A percentile compares a stretch with the other conserved stretches of the same genome.
These are phyloP conservation scores for Tolypeutes matacus DNA, from an alignment of 2,797 vertebrate species.

Conservation along the genomic window DNA sequence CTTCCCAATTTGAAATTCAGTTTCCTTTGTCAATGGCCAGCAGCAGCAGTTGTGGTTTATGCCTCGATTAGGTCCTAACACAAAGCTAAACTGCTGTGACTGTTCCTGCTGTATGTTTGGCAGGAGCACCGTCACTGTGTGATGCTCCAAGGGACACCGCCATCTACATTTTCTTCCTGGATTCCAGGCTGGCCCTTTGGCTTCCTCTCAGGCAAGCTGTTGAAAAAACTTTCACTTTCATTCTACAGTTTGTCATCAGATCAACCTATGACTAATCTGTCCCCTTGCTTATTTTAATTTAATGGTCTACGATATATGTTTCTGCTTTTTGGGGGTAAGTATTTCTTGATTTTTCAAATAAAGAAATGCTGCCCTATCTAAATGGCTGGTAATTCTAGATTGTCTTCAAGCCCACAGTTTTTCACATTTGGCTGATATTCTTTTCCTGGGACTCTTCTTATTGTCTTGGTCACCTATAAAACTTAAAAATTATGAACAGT, in stretches of 20 bases:
- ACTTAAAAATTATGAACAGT: background rate
- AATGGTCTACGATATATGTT: background rate
- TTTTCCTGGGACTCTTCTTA: background rate
- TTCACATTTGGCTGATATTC: background rate
- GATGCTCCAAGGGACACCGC: background rate
- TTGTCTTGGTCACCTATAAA: background rate
- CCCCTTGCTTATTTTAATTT: constrained; percentile 4
- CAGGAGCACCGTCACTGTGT: background rate
- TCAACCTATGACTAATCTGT: background rate
- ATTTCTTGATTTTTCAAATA: background rate
- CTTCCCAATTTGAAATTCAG: constrained; percentile 12
- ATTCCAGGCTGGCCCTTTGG: constrained; percentile 48
- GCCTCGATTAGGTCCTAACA: constrained; percentile 57
- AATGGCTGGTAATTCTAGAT: background rate
- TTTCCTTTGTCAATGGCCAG: background rate
- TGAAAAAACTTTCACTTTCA: background rate
- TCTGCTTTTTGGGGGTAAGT: background rate
- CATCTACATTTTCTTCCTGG: constrained; percentile 1
- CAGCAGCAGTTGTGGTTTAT: constrained; percentile 43
- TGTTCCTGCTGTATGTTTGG: constrained; percentile 52
- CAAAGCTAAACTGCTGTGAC: constrained; percentile 50
- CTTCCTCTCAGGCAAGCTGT: constrained; percentile 44
- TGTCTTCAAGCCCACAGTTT: background rate
- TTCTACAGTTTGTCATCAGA: background rate
- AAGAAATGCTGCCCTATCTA: background rate